phyloP scores from a whole-genome alignment of 2,113 vertebrate species.

The Suricata suricatta region DNA sequence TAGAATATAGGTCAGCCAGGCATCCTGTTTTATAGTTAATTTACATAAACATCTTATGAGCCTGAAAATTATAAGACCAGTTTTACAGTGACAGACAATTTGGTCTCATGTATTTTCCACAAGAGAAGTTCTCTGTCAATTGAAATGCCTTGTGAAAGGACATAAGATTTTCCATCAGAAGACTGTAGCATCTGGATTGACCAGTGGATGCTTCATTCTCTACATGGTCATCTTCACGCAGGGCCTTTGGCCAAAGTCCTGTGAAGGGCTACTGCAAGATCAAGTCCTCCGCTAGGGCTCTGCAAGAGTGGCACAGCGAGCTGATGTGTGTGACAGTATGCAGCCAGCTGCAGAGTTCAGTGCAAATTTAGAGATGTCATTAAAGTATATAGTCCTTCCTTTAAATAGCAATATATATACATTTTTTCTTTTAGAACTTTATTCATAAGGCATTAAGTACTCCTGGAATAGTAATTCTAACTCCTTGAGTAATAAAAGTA shows the following conservation, averaged over 20 bases:
- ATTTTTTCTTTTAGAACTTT: neutral
- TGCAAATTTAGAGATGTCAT: neutral
- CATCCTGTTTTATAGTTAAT: neutral
- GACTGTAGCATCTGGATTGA: too few species aligned
- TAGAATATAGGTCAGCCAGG: neutral
- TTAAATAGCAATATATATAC: neutral
- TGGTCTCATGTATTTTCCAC: neutral
- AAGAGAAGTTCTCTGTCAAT: neutral
- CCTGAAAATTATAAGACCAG: neutral
- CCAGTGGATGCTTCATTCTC: neutral
- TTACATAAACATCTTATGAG: too few species aligned
- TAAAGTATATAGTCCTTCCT: neutral
- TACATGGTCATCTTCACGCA: neutral
- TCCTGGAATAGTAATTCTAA: neutral
- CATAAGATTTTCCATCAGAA: neutral
- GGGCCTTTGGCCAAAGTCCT: neutral
- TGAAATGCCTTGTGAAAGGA: rapidly evolving
- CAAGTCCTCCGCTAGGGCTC: rapidly evolving
- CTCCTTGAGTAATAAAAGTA: neutral
- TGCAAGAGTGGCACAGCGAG: neutral
- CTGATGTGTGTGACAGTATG: rapidly evolving
- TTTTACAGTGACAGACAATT: neutral
- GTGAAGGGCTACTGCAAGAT: rapidly evolving
- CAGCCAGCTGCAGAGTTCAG: neutral
- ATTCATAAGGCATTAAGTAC: neutral